Conservation (phyloP, 2,888 invertebrate species). For the Litoditis marina region DNA sequence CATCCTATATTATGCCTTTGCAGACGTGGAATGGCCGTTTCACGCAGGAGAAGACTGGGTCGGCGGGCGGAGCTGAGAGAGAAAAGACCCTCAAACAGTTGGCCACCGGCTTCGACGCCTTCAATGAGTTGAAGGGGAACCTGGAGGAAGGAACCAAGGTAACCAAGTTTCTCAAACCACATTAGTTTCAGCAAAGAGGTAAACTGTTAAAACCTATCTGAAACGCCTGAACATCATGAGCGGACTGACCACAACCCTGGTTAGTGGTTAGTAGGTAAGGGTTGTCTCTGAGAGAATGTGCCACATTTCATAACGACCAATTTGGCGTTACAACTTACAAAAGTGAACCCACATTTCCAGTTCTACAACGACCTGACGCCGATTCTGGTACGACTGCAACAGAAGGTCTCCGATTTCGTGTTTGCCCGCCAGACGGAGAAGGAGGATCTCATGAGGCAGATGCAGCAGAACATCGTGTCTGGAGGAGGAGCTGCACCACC, state of each 20-base stretch:
- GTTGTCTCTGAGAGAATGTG: not conserved
- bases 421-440: constrained; percentile 98
- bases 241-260: too few species aligned
- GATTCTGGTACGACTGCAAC: constrained; percentile 88
- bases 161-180: too few species aligned
- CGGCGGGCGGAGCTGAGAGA: constrained; percentile 56
- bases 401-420: constrained; percentile 93
- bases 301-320: not conserved
- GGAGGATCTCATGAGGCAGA: constrained; percentile 90
- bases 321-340: not conserved
- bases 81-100: constrained; percentile 70
- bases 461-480: constrained; percentile 68
- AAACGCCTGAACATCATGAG: too few species aligned
- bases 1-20: constrained; percentile 7
- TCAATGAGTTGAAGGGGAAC: constrained; percentile 83
- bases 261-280: too few species aligned
- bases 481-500: constrained; percentile 18
- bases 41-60: constrained; percentile 70
- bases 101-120: constrained; percentile 86
- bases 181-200: too few species aligned
- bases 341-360: constrained; percentile 57
- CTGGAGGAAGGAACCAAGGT: constrained; percentile 93
- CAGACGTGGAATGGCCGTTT: constrained; percentile 69
- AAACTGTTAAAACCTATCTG: too few species aligned
- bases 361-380: constrained; percentile 71